Base-by-base conservation (phyloP, 1,140 invertebrate genomes). In the Paralvinella palmiformis region DNA sequence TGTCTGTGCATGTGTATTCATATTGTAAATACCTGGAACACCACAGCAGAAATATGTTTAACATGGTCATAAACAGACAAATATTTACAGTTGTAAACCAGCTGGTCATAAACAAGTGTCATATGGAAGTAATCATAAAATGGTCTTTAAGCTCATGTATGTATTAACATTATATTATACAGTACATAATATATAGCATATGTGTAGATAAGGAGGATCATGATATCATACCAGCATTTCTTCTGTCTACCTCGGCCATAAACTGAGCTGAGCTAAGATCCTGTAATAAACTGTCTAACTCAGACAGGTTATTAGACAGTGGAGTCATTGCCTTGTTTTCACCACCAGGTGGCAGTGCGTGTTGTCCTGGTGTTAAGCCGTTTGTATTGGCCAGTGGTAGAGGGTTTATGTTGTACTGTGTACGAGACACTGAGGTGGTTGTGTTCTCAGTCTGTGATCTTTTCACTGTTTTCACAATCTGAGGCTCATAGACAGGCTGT, bases 281-380 rank as follows among this genome's bases (percentile, higher is more conserved):
- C 75, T 95, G 88, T 60, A 97, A 83, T 52, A 97, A 83, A 29
- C 88, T 91, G 79, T 97, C 93, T 72, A 97, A 78, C 82, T 96
- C 93, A 0, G 91, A 92, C 27, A 95, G 83, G 80, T 94, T 94
- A 45, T 88, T 89, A 72, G 87, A 88, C 29, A 88, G 83, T 1
- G 83, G 44, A 86, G 85, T 27, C n/a, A 27, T 29, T 52, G 48
- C 31, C 31, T 52, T 10, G 24, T 52, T 22, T 22, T 3, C 48
- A 52, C 48, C 0, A 52, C 48, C 1, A 29, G 1, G 10, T 52
- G 48, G 24, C 2, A 29, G 24, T 52, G 31, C 48, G 17, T 22
- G 48, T 13, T 7, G 48, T 6, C 48, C n/a, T n/a, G 48, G 24
- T 17, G 48, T 22, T 22, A 27, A 52, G 27, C 45, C n/a, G n/a